Base-by-base conservation (phyloP, 2,888 invertebrate genomes). In the Trimorus sp. region DNA sequence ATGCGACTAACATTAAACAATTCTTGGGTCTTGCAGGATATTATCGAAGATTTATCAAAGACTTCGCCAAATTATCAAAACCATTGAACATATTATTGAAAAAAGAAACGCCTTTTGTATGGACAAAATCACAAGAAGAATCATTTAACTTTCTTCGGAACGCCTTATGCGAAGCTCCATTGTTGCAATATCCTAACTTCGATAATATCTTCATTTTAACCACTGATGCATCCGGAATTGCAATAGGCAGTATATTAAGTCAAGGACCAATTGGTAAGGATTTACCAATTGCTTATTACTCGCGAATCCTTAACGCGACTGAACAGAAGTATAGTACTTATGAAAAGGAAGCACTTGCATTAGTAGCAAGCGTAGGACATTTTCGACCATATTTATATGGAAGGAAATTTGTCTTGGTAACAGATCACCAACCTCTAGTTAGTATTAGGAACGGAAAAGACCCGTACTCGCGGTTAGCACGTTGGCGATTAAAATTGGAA, bases 381-480 rank as follows among this genome's bases (percentile, higher is more conserved):
- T 73, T 73, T 11, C n/a, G 63, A 7, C 63, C n/a, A n/a, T n/a
- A n/a, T n/a, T n/a, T n/a, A n/a, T n/a, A n/a, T n/a, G n/a, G n/a
- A n/a, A n/a, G n/a, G 12, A 62, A 51, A 37, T 73, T 73, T 45
- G 54, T 48, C 8, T 36, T 73, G 1, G 45, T 62, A 4, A 42
- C 49, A 12, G 62, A 62, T 36, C 62, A 62, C 16, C 26, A 62
- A 49, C 62, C 62, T n/a, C n/a, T n/a, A n/a, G n/a, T n/a, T n/a
- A n/a, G n/a, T n/a, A n/a, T n/a, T n/a, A n/a, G n/a, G n/a, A n/a
- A n/a, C n/a, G n/a, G n/a, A n/a, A n/a, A n/a, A n/a, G n/a, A n/a
- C n/a, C n/a, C n/a, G n/a, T n/a, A n/a, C n/a, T n/a, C n/a, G n/a
- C n/a, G n/a, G n/a, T n/a, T n/a, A n/a, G n/a, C n/a, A n/a, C n/a